These are phyloP conservation scores for Paradoxurus hermaphroditus DNA, from an alignment of 2,113 vertebrate species.

Conservation along the genomic window DNA sequence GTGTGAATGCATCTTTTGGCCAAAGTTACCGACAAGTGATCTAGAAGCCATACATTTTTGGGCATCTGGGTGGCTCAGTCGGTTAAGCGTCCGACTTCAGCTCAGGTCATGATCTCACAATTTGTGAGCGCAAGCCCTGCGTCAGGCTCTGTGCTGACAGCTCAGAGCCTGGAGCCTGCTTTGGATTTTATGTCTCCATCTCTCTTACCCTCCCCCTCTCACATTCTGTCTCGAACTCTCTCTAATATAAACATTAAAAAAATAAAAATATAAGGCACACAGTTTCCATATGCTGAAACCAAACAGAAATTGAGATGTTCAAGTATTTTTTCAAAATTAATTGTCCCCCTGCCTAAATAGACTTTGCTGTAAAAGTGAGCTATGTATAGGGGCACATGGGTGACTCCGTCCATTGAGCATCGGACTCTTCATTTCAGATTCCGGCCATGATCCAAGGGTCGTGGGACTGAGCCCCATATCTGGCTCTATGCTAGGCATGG, in stretches of 20 bases:
- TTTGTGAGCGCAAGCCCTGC: no score
- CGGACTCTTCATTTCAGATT: background rate
- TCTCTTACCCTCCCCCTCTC: no score
- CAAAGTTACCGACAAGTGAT: background rate
- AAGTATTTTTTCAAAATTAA: conserved; percentile 15
- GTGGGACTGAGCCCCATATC: background rate
- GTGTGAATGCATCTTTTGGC: background rate
- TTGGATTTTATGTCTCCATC: no score
- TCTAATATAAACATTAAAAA: no score
- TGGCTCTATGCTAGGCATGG: background rate
- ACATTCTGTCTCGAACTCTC: no score
- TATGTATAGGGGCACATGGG: background rate
- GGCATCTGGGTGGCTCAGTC: no score
- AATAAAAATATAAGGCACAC: background rate
- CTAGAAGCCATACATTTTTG: background rate
- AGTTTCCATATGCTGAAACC: conserved; percentile 3
- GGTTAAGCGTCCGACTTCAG: no score
- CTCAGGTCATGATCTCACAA: no score
- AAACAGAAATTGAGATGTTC: background rate
- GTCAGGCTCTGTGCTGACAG: no score
- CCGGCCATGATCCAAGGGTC: background rate
- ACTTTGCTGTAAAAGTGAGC: background rate
- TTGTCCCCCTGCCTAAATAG: background rate
- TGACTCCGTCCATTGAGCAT: background rate
- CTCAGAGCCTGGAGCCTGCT: no score